Evolutionary conservation across 2,888 invertebrate genomes (phyloP).

Genomic region (Coenonympha arcania): DNA sequence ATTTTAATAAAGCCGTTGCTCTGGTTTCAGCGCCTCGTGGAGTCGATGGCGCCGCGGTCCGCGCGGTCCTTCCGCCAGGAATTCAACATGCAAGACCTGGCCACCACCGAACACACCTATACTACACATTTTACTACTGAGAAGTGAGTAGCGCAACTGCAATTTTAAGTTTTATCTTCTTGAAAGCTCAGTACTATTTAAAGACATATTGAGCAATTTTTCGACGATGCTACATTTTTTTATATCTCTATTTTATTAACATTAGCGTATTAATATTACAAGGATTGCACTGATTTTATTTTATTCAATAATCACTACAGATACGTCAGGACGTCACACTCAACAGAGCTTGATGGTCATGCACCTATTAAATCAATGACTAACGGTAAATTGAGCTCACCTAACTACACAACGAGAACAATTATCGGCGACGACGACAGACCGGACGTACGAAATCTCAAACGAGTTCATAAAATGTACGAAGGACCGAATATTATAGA

Average conservation of each 20-base stretch:
- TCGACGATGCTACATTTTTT: too few species aligned
- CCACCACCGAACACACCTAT: constrained; percentile 78
- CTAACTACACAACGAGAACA: constrained; percentile 72
- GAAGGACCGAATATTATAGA: constrained; percentile 84
- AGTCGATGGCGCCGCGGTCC: constrained; percentile 80
- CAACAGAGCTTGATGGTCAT: constrained; percentile 70
- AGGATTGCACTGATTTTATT: too few species aligned
- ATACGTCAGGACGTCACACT: constrained; percentile 74
- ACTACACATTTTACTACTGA: constrained; percentile 77
- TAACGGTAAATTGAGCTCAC: constrained; percentile 65
- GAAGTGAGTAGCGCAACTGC: constrained; percentile 76
- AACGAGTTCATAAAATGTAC: constrained; percentile 80
- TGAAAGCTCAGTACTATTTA: too few species aligned
- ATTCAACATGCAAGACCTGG: constrained; percentile 82
- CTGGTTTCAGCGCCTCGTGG: constrained; percentile 76
- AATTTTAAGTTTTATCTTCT: too few species aligned
- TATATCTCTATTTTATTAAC: too few species aligned
- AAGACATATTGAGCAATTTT: too few species aligned
- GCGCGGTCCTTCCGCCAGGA: constrained; percentile 87
- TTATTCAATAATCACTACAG: constrained; percentile 44
- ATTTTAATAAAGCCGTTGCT: neutral
- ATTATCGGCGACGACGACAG: constrained; percentile 72
- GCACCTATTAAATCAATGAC: constrained; percentile 60
- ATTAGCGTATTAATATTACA: too few species aligned
- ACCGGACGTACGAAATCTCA: constrained; percentile 83